Evolutionary conservation across 2,797 vertebrate species (phyloP), one percentile per base, ranked within the genome.

Genomic region (Echiichthys vipera): DNA sequence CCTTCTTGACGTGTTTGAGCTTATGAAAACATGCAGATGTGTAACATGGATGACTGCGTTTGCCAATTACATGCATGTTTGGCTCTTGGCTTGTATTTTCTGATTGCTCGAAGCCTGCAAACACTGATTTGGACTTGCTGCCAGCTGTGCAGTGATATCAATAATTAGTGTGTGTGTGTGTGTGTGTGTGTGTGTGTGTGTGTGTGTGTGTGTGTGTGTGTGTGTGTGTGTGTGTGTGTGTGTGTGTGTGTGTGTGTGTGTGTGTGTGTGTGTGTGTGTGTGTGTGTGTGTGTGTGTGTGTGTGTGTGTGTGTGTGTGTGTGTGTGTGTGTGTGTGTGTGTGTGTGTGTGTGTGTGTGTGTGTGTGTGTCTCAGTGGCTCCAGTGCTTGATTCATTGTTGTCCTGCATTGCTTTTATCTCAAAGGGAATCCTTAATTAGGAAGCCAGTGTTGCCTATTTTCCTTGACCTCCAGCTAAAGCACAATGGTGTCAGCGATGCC

Each of bases 361-460:
- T 63, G 45, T 25, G 27, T 46, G 40, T 29, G n/a, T 42, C 30
- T n/a, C 14, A 0, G 57, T 62, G 73, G 42, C 25, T 55, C 55
- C 36, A 14, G 39, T 47, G 53, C 22, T 25, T 66, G 20, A 65
- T 40, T 47, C 12, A 9, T 75, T 67, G 78, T 72, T 65, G 37
- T 84, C 76, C 58, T 55, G 27, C 46, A 5, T 42, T 65, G 53
- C 72, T 81, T 86, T 83, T 77, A 78, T 81, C 75, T 87, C 51
- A 90, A 87, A 80, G 74, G 43, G 74, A 87, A 83, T 85, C 65
- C 71, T 80, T 85, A 77, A 91, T 92, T 84, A 89, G 55, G 51
- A 76, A 69, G 50, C 65, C n/a, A 2, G 53, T 64, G 49, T 73
- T 57, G 66, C 30, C 30, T 62, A 22, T 69, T 74, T 79, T 72